Evolutionary conservation across 2,113 vertebrate genomes (phyloP), one percentile per base, ranked within the genome.

Genomic region (Psilopsiagon aymara): DNA sequence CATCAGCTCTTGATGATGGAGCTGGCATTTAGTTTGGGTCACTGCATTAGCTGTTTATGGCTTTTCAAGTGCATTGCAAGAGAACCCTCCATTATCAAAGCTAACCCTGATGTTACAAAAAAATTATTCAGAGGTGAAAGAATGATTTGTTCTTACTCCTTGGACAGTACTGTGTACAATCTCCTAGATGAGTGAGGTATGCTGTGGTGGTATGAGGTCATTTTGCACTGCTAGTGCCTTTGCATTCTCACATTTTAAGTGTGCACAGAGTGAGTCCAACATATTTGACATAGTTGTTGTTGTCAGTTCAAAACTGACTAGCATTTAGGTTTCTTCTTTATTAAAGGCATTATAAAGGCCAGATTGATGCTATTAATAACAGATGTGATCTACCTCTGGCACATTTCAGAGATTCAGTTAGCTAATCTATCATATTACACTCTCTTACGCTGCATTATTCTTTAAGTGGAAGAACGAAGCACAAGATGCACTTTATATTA

Each of bases 281-380:
- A 28, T 64, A 15, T 41, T 88, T 84, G 55, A n/a, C 46, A 81
- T 57, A 82, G 64, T 62, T 84, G 73, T 68, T 59, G 37, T 63
- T 78, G n/a, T n/a, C 0, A 0, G 19, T 59, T 73, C 86, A 81
- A 84, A 77, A 57, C 60, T 59, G 51, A 82, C 28, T 53, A 84
- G 41, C 31, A 17, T 89, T 70, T 83, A 75, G 27, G 17, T 53
- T 91, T 81, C 31, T 74, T 86, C 66, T 52, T 80, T 49, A 49
- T 74, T 51, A 87, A 89, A 82, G 15, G 17, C 39, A 52, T 75
- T 89, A 15, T 49, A 81, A 91, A 84, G 84, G 37, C 46, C 64
- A 92, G 64, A 59, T 47, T 86, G 46, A 51, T 95, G 17, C 81
- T 94, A 41, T 89, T 76, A 86, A 90, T 77, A 92, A 53, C 64